Evolutionary conservation across 2,797 vertebrate species (phyloP).

Genomic region (Amblyopsis hoosieri): DNA sequence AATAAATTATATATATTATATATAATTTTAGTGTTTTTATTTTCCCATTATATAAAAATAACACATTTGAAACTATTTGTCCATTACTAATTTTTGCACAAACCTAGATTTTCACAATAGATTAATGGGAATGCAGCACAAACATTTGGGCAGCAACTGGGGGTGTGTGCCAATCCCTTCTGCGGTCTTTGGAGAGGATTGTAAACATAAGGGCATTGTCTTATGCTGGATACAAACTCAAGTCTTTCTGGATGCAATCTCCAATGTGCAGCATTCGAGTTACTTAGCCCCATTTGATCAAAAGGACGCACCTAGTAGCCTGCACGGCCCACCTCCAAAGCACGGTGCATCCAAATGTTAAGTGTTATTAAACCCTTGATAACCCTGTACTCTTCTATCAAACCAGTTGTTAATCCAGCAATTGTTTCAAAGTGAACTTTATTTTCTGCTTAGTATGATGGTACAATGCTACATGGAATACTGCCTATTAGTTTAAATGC

Average conservation of each 20-base stretch:
- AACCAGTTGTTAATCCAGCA: constrained; percentile 30
- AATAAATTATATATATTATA: constrained; percentile 81
- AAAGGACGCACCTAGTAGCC: constrained; percentile 25
- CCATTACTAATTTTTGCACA: constrained; percentile 54
- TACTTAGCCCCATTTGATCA: constrained; percentile 5
- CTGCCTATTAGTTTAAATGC: constrained; percentile 61
- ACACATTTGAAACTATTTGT: constrained; percentile 67
- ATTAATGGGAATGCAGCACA: constrained; percentile 49
- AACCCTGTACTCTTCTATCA: constrained; percentile 40
- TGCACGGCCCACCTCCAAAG: not conserved
- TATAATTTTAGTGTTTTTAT: constrained; percentile 64
- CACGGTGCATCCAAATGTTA: constrained; percentile 37
- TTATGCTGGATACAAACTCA: constrained; percentile 35
- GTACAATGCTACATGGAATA: constrained; percentile 76
- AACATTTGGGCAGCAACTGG: constrained; percentile 34
- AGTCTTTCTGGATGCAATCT: constrained; percentile 16
- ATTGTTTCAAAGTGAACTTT: constrained; percentile 39
- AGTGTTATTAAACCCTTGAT: constrained; percentile 43
- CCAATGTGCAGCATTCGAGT: constrained; percentile 28
- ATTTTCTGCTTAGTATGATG: constrained; percentile 59
- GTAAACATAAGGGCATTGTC: constrained; percentile 51
- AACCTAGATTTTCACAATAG: constrained; percentile 46
- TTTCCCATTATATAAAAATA: constrained; percentile 74
- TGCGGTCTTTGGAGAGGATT: constrained; percentile 63
- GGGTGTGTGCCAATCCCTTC: constrained; percentile 27